Evolutionary conservation across 2,797 vertebrate species (phyloP).

Genomic region (Melopsittacus undulatus): DNA sequence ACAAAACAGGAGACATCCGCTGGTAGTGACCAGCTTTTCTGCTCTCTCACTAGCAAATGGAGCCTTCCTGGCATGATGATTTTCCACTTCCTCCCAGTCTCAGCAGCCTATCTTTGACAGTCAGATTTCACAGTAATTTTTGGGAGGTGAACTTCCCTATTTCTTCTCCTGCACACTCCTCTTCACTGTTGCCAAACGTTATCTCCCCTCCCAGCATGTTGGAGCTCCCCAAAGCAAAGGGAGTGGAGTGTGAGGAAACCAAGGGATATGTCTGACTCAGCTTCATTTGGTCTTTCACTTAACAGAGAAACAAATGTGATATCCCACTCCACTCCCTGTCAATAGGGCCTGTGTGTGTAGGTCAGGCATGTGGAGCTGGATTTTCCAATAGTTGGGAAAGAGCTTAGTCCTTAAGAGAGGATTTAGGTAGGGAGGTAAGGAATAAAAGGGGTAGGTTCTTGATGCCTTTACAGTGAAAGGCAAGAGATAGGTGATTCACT

Average conservation of each 20-base stretch:
- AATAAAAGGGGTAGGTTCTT: background rate
- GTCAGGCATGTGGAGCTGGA: conserved; percentile 7
- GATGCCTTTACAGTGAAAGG: background rate
- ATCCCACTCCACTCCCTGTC: background rate
- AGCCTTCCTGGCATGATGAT: background rate
- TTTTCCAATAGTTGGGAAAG: conserved; percentile 39
- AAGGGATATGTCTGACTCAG: conserved; percentile 43
- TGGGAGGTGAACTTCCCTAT: conserved; percentile 35
- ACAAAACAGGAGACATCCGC: background rate
- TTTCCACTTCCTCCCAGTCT: conserved; percentile 16
- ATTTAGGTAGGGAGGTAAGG: background rate
- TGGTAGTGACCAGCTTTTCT: background rate
- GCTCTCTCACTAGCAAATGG: background rate
- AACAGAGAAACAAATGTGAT: conserved; percentile 37
- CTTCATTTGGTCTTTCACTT: conserved; percentile 12
- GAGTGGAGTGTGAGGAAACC: conserved; percentile 34
- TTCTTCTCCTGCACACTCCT: background rate
- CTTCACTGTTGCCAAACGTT: conserved; percentile 20
- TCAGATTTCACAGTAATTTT: conserved; percentile 28
- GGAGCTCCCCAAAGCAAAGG: conserved; percentile 24
- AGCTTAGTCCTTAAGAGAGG: conserved; percentile 1
- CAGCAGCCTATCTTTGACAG: background rate
- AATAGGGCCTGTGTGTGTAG: background rate
- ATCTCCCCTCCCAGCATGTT: background rate
- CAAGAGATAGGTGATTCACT: background rate